Conservation (phyloP, 2,797 vertebrate genomes). For the Calcarius lapponicus region DNA sequence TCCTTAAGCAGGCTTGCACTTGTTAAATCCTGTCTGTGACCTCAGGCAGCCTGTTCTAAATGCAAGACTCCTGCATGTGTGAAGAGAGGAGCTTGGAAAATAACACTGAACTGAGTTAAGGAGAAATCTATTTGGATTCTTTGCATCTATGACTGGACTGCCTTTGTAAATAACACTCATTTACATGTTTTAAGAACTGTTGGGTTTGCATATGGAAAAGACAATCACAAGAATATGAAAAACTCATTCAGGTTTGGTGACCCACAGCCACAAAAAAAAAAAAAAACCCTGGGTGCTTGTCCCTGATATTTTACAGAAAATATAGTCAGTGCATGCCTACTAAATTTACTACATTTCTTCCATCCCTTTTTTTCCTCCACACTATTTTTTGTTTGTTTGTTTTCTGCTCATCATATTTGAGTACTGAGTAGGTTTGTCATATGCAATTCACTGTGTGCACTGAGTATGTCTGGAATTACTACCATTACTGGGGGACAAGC, state of each 20-base stretch:
- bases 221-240: background rate
- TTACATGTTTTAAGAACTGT: slow-evolving; percentile 4
- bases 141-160: background rate
- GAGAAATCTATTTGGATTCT: slow-evolving; percentile 5
- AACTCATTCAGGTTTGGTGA: background rate
- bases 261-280: background rate
- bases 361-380: background rate
- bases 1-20: slow-evolving; percentile 48
- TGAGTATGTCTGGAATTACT: background rate
- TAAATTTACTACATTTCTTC: background rate
- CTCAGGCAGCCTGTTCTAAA: slow-evolving; percentile 48
- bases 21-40: slow-evolving; percentile 42
- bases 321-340: background rate
- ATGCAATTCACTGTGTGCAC: background rate
- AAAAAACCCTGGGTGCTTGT: background rate
- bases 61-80: slow-evolving; percentile 13
- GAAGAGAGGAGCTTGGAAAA: background rate
- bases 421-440: background rate
- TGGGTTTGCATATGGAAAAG: background rate
- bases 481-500: background rate
- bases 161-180: slow-evolving; percentile 14
- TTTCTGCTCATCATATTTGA: background rate
- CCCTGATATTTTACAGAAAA: background rate
- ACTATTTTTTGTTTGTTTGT: background rate
- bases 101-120: slow-evolving; percentile 19